Evolutionary conservation across 2,888 invertebrate genomes (phyloP).

Genomic region (Mamestra brassicae): DNA sequence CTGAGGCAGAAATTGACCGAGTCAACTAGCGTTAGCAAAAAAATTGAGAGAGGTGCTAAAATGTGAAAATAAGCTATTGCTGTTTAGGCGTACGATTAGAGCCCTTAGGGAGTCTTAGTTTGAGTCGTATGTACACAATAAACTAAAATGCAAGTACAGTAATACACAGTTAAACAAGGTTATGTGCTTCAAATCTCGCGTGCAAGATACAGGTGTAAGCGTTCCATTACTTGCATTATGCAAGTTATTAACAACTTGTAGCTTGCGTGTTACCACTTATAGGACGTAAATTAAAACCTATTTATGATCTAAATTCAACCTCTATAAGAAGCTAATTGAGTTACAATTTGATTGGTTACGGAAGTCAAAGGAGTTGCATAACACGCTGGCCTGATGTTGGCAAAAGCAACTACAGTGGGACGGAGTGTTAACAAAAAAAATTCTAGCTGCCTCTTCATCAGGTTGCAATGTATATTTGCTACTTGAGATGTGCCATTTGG

Average conservation of each 20-base stretch:
- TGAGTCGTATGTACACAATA: neutral
- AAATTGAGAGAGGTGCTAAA: neutral
- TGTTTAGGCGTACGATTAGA: neutral
- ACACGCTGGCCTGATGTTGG: neutral
- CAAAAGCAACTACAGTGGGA: too few species aligned
- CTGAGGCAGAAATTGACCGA: neutral
- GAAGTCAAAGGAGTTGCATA: slow-evolving; percentile 1
- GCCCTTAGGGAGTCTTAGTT: neutral
- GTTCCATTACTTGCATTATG: slow-evolving; percentile 46
- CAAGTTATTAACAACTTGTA: slow-evolving; percentile 62
- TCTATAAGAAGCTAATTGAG: slow-evolving; percentile 35
- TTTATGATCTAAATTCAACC: slow-evolving; percentile 28
- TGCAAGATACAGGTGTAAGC: slow-evolving; percentile 59
- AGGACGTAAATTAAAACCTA: slow-evolving; percentile 26
- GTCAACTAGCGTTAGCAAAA: neutral
- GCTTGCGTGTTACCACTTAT: slow-evolving; percentile 46
- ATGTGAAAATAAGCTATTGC: neutral
- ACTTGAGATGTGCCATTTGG: neutral
- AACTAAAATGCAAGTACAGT: slow-evolving; percentile 2
- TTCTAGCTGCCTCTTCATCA: neutral
- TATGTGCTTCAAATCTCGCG: slow-evolving; percentile 48
- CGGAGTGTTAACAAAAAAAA: neutral
- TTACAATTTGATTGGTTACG: slow-evolving; percentile 22
- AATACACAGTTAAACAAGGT: slow-evolving; percentile 11
- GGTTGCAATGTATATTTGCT: neutral